Evolutionary conservation across 2,888 invertebrate genomes (phyloP).

Genomic region (Seladonia tumulorum): DNA sequence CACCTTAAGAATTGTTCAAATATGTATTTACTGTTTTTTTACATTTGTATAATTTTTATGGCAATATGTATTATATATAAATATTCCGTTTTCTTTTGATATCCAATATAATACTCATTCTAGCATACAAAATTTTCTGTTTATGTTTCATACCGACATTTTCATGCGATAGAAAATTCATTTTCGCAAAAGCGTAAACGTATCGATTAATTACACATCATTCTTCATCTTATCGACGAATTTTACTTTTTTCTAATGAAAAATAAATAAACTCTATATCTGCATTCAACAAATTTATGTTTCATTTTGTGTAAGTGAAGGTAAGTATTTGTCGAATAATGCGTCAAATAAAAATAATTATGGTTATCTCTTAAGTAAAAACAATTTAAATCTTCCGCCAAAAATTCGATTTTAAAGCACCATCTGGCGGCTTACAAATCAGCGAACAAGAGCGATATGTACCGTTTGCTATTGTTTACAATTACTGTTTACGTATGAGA

Average conservation of each 20-base stretch:
- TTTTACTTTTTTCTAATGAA: not conserved
- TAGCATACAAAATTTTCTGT: not conserved
- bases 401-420: not conserved
- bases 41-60: constrained; percentile 11
- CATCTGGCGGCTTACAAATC: not conserved
- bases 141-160: not conserved
- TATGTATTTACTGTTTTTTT: constrained; percentile 7
- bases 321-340: not conserved
- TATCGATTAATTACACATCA: not conserved
- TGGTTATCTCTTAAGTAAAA: too few species aligned
- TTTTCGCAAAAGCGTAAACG: not conserved
- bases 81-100: constrained; percentile 1
- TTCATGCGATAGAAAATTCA: not conserved
- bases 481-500: not conserved
- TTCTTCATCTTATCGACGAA: not conserved
- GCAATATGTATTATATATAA: not conserved
- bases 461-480: not conserved
- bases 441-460: not conserved
- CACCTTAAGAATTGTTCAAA: constrained; percentile 14
- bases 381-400: not conserved
- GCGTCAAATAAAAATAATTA: too few species aligned
- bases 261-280: not conserved
- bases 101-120: not conserved
- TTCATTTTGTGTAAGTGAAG: not conserved
- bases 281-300: not conserved